Base-by-base conservation (phyloP, 64 coral and sea anemone genomes). In the Actinia tenebrosa region DNA sequence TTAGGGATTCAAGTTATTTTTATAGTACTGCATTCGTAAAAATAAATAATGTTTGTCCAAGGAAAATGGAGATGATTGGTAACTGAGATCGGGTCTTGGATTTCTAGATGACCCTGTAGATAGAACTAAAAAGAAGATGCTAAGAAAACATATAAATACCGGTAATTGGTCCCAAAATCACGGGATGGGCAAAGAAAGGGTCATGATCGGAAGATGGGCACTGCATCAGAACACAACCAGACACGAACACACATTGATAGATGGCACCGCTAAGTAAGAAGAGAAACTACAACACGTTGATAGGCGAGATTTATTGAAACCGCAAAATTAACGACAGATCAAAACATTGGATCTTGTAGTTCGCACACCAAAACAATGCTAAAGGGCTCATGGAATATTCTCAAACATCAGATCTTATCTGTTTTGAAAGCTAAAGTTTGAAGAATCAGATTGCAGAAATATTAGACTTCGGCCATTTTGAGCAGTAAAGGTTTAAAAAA, bases 201-300 rank as follows among this genome's bases (percentile, higher is more conserved):
- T 81, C 79, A 81, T 50, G 79, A 37, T 81, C 79, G 79, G 79
- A 81, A 50, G 11, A 75, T 9, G 69, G 23, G 69, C 79, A 10
- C 16, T 81, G 53, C 43, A 45, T 81, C 79, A 81, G 53, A 81
- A 53, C 44, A 16, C 20, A 25, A 13, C 82, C 54, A 64, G 83
- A 85, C 53, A 62, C 55, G 83, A 43, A 64, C 30, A 42, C 18
- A 42, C 11, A 85, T 63, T 64, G 60, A 85, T 54, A 6, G 83
- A 85, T 54, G 22, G 44, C 62, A 64, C 26, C 53, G 46, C 30
- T 61, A 85, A 85, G 30, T 58, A 60, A 84, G 22, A 59, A 54
- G 26, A 85, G 53, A 85, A 46, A 64, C 83, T 43, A 85, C 56
- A 85, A 85, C 54, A 61, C 60, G 25, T 85, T 61, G 56, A 54